Evolutionary conservation across 1,140 invertebrate genomes (phyloP).

Genomic region (Lasioglossum albipes): DNA sequence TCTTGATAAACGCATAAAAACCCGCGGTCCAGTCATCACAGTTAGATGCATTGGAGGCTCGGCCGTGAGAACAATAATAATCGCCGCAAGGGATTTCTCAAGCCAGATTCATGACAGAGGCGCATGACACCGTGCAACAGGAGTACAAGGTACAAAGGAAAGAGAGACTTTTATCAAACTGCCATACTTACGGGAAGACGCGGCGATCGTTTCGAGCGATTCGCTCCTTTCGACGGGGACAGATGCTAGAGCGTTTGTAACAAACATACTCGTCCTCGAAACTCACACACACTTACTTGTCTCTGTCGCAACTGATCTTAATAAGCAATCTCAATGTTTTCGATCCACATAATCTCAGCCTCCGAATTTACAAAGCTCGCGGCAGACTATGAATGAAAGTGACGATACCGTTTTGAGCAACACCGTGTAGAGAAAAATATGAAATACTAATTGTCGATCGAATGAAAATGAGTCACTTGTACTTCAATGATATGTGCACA

Average conservation of each 20-base stretch:
- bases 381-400: too few species aligned
- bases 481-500: too few species aligned
- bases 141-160: constrained; percentile 30
- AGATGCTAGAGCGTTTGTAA: background rate
- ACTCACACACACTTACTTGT: too few species aligned
- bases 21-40: constrained; percentile 13
- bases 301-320: too few species aligned
- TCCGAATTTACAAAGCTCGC: too few species aligned
- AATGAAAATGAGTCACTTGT: too few species aligned
- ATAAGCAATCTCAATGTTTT: too few species aligned
- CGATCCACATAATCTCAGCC: too few species aligned
- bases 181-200: background rate
- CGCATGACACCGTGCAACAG: constrained; percentile 43
- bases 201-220: background rate
- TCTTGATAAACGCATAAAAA: too few species aligned
- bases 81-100: constrained; percentile 32
- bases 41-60: constrained; percentile 45
- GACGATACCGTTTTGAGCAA: too few species aligned
- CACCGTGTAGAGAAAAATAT: too few species aligned
- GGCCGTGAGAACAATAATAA: constrained; percentile 16
- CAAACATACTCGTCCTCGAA: background rate
- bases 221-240: background rate
- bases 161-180: constrained; percentile 14
- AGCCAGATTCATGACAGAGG: constrained; percentile 38
- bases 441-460: too few species aligned